phyloP scores from a whole-genome alignment of 2,797 vertebrate genomes.

The Falco biarmicus region DNA sequence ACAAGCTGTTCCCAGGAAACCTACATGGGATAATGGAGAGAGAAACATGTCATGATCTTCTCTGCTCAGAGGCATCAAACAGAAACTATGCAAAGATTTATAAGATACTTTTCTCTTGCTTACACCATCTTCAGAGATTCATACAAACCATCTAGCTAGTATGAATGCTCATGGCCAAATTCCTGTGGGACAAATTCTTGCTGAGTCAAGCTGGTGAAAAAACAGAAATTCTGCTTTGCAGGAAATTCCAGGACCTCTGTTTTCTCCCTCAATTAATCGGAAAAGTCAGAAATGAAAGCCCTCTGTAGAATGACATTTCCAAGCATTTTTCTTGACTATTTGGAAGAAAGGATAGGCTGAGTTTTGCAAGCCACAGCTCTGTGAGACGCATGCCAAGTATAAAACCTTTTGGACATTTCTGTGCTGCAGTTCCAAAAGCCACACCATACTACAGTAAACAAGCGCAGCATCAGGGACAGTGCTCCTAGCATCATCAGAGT shows the following conservation, averaged over 20 bases:
- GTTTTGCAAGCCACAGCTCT: background rate
- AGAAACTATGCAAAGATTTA: background rate
- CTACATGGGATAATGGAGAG: background rate
- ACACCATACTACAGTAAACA: background rate
- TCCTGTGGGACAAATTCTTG: slow-evolving; percentile 53
- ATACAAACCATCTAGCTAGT: background rate
- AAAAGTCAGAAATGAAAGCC: slow-evolving; percentile 32
- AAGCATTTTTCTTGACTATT: slow-evolving; percentile 10
- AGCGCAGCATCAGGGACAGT: background rate
- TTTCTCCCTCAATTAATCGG: slow-evolving; percentile 19
- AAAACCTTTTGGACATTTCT: background rate
- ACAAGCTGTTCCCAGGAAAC: background rate
- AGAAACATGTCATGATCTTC: background rate
- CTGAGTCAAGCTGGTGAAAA: slow-evolving; percentile 49
- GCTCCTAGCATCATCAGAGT: background rate
- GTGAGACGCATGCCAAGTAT: background rate
- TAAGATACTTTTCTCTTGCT: background rate
- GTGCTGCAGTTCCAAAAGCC: background rate
- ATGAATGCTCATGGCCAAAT: slow-evolving; percentile 24
- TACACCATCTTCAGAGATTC: slow-evolving; percentile 3
- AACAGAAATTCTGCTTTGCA: slow-evolving; percentile 28
- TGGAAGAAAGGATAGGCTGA: background rate
- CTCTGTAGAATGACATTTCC: background rate
- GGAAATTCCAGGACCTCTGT: slow-evolving; percentile 55
- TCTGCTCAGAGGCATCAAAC: background rate